These are phyloP conservation scores for Mamestra brassicae DNA, from an alignment of 2,888 invertebrate species.

Conservation along the genomic window DNA sequence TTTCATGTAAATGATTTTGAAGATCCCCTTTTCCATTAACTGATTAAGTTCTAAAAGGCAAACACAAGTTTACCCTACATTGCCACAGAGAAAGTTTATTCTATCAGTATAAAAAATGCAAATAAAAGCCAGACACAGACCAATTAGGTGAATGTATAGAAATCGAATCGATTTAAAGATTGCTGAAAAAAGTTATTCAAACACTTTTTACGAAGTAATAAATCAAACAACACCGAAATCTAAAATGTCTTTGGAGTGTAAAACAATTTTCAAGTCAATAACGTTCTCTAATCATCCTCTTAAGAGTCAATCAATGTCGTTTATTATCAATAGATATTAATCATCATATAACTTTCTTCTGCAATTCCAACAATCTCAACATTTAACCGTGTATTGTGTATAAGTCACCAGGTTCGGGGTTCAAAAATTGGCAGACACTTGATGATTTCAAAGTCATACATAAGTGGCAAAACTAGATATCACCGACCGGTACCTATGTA, in stretches of 20 bases:
- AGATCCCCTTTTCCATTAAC: constrained; percentile 7
- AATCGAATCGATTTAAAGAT: constrained; percentile 46
- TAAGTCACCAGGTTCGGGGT: neutral
- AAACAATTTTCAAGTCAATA: constrained; percentile 8
- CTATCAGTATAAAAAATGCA: constrained; percentile 14
- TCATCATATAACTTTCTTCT: constrained; percentile 34
- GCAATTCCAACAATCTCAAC: neutral
- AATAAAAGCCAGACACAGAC: constrained; percentile 27
- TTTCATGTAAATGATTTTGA: neutral
- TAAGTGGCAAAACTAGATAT: neutral
- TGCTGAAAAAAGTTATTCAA: constrained; percentile 42
- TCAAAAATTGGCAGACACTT: constrained; percentile 7
- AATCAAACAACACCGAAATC: constrained; percentile 20
- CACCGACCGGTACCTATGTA: neutral
- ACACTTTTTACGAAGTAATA: constrained; percentile 37
- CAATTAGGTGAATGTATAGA: constrained; percentile 61
- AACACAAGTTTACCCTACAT: constrained; percentile 4
- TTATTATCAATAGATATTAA: constrained; percentile 27
- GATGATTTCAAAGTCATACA: neutral
- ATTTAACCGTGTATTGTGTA: neutral
- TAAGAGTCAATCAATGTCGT: constrained; percentile 18
- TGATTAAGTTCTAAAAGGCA: constrained; percentile 17
- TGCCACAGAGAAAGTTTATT: constrained; percentile 50
- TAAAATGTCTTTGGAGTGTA: constrained; percentile 4
- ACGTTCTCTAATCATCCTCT: constrained; percentile 14